phyloP scores from a whole-genome alignment of 2,888 invertebrate genomes.

The Ganaspis brasiliensis region DNA sequence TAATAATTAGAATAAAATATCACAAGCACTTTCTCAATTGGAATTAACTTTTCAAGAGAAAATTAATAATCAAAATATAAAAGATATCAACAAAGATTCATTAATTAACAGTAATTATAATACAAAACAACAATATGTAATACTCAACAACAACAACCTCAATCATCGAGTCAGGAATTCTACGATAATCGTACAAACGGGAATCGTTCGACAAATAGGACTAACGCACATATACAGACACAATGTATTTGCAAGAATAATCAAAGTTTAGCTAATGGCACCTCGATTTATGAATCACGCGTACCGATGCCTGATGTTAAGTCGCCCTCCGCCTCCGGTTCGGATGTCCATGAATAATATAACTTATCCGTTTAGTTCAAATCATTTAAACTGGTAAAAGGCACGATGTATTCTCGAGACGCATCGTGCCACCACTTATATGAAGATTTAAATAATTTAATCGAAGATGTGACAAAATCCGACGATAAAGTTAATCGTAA shows the following conservation, averaged over 20 bases:
- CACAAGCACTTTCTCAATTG: neutral
- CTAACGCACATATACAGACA: neutral
- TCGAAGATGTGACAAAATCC: neutral
- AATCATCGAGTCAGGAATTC: neutral
- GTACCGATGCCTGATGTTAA: neutral
- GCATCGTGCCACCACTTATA: too few species aligned
- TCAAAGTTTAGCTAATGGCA: neutral
- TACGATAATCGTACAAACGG: neutral
- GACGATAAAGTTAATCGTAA: too few species aligned
- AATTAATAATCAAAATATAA: neutral
- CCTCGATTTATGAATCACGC: neutral
- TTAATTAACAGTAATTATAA: too few species aligned
- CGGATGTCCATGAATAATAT: neutral
- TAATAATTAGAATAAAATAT: neutral
- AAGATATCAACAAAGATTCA: neutral
- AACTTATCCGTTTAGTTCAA: neutral
- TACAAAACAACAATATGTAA: neutral
- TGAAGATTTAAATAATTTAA: constrained; percentile 2
- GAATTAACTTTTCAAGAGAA: neutral
- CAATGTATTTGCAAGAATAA: neutral
- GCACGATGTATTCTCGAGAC: too few species aligned
- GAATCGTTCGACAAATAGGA: neutral
- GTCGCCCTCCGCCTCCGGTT: neutral
- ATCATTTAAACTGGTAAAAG: neutral
- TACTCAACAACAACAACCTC: neutral